A percentile compares a stretch with the other conserved stretches of the same genome.
Conservation (phyloP, 2,888 invertebrate species). For the Euzophera pinguis region DNA sequence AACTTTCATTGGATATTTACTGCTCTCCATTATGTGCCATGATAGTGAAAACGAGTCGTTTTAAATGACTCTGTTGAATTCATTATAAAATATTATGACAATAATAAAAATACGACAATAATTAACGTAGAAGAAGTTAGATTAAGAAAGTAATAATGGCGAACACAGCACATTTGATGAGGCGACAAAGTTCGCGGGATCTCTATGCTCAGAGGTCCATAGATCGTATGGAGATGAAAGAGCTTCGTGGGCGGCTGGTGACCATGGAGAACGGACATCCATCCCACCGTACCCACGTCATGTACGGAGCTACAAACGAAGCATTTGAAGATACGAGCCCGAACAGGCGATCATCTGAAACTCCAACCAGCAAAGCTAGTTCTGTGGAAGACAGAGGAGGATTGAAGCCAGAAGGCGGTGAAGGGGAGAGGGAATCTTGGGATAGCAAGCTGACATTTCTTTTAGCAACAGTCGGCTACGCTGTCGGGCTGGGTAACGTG, state of each 20-base stretch:
- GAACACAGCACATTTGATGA: conserved; percentile 92
- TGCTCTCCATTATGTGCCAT: conserved; percentile 60
- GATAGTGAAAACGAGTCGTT: conserved; percentile 54
- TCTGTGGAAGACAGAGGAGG: conserved; percentile 82
- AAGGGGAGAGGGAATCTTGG: conserved; percentile 93
- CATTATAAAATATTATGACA: conserved; percentile 22
- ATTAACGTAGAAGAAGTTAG: conserved; percentile 29
- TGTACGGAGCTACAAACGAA: conserved; percentile 93
- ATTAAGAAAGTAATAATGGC: conserved; percentile 85
- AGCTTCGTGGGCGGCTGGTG: conserved; percentile 89
- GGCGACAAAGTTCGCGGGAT: conserved; percentile 93
- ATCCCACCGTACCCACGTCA: conserved; percentile 68
- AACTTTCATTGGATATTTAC: conserved; percentile 45
- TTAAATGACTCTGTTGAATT: conserved; percentile 26
- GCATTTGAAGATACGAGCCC: conserved; percentile 83
- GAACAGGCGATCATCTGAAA: conserved; percentile 59
- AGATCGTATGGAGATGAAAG: conserved; percentile 92
- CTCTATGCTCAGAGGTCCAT: conserved; percentile 89
- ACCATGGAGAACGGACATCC: conserved; percentile 83
- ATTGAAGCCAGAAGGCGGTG: conserved; percentile 85
- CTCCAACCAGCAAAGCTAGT: conserved; percentile 81
- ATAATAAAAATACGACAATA: conserved; percentile 38
- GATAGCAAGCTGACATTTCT: conserved; percentile 95
- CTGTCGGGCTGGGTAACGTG: conserved; percentile 96
- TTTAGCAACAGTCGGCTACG: conserved; percentile 95